Evolutionary conservation across 30 jellyfish, hydroid and myxozoan species (phyloP).

Genomic region (Cassiopea xamachana): DNA sequence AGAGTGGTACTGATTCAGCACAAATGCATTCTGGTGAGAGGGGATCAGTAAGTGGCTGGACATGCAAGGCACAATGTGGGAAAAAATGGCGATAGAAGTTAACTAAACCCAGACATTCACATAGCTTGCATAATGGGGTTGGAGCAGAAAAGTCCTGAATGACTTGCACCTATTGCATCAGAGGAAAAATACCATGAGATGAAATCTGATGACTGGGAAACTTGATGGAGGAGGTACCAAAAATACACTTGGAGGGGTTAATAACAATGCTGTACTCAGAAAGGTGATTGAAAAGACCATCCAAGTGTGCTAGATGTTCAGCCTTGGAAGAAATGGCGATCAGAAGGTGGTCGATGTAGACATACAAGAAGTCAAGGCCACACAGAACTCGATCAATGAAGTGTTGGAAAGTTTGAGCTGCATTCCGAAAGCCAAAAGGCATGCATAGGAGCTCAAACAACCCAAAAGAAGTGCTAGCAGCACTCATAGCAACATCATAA

Average conservation of each 20-base stretch:
- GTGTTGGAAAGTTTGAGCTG: constrained; percentile 38
- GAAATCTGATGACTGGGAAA: constrained; percentile 41
- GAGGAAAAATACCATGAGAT: constrained; percentile 25
- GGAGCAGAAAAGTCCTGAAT: constrained; percentile 16
- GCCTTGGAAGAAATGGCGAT: constrained; percentile 29
- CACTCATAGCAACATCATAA: background rate
- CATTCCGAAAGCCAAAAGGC: constrained; percentile 48
- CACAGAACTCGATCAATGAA: constrained; percentile 40
- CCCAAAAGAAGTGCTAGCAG: background rate
- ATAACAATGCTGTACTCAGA: constrained; percentile 26
- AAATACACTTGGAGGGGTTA: constrained; percentile 26
- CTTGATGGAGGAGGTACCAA: constrained; percentile 3
- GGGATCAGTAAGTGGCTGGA: constrained; percentile 54
- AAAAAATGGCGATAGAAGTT: constrained; percentile 53
- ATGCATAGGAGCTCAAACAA: constrained; percentile 22
- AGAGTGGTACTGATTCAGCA: background rate
- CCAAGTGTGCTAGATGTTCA: constrained; percentile 43
- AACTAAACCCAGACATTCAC: constrained; percentile 17
- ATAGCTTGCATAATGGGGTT: background rate
- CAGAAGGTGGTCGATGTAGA: constrained; percentile 41
- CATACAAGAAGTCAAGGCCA: constrained; percentile 22
- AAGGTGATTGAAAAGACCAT: background rate
- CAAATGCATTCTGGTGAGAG: background rate
- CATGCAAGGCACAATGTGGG: constrained; percentile 22
- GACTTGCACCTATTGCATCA: constrained; percentile 13